Evolutionary conservation across 1,140 invertebrate genomes (phyloP), one percentile per base, ranked within the genome.

Genomic region (Ylistrum balloti): DNA sequence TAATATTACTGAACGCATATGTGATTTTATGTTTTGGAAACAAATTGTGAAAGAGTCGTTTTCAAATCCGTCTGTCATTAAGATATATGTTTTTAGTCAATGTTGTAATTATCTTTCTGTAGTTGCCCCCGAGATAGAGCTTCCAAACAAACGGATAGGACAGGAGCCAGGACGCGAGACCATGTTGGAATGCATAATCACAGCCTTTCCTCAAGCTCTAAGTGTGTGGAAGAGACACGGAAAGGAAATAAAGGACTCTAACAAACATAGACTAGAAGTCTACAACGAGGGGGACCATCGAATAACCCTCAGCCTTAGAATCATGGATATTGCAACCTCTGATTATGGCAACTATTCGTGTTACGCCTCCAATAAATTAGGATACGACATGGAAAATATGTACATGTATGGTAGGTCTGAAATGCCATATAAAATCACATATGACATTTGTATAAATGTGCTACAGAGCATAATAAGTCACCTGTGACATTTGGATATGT

Each of bases 161-260:
- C 95, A 96, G 88, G 90, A 86, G 32, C 33, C 91, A 11, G 95
- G 95, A 32, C 94, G 93, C 85, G 94, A 95, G 88, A 96, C 97
- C 88, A 97, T 97, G 28, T 96, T 99, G 0, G 98, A 98, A 95
- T 99, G 99, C 94, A 97, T 98, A 95, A 97, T 98, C 0, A 98
- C 99, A 96, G 98, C 98, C 0, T 99, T 97, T 95, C 98, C 99
- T 0, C 97, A 98, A 93, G 97, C 98, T 0, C 97, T 98, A 0
- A 97, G 97, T 89, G 98, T 98, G 93, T 99, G 99, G 99, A 98
- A 33, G 85, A 91, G 87, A 85, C 96, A 97, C 3, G 98, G 98
- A 0, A 0, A 92, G 33, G 90, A 94, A 22, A 88, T 94, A 15
- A 90, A 87, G 15, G 88, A 88, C 9, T 88, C 90, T 22, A 87